These are phyloP conservation scores for Pygmarrhopalites habei DNA, from an alignment of 1,140 invertebrate genomes.

Conservation along the genomic window DNA sequence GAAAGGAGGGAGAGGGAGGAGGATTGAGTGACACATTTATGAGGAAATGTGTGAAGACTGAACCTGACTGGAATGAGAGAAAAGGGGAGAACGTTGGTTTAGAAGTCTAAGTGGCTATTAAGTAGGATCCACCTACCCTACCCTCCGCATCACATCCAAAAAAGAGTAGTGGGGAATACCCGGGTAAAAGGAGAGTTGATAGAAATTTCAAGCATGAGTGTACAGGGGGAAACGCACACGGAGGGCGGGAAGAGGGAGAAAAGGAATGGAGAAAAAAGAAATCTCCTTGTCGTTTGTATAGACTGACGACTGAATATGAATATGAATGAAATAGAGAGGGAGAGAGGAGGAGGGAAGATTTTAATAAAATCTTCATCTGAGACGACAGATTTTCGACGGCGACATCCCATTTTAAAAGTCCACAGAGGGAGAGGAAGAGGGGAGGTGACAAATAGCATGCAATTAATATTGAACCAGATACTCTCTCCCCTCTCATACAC, in stretches of 20 bases:
- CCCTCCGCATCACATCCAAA: no score
- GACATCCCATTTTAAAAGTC: slow-evolving; percentile 2
- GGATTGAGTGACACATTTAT: no score
- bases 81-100: no score
- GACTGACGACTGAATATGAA: slow-evolving; percentile 11
- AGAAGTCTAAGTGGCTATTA: no score
- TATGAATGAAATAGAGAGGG: slow-evolving; percentile 3
- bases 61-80: no score
- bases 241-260: background rate
- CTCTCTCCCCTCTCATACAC: background rate
- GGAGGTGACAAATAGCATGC: slow-evolving; percentile 15
- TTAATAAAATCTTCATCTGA: slow-evolving; percentile 37
- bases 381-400: slow-evolving; percentile 7
- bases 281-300: background rate
- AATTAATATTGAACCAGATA: slow-evolving; percentile 14
- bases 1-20: no score
- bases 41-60: no score
- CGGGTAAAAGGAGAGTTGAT: no score
- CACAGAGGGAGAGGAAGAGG: background rate
- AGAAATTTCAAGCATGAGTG: background rate
- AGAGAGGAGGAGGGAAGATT: slow-evolving; percentile 28
- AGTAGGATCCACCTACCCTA: no score
- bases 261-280: slow-evolving; percentile 8
- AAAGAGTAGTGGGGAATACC: no score
- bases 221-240: no score